phyloP scores from a whole-genome alignment of 2,113 vertebrate species.

The human region GRCh38 chr12:123750001-123750500 shows the following conservation, averaged over 20 bases:
- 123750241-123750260: no score
- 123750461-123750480: neutral
- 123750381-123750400: neutral
- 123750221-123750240: neutral
- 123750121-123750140: neutral
- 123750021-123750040: neutral
- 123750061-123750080: neutral
- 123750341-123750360: fast-evolving
- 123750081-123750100: neutral
- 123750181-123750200: no score
- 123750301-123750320: neutral
- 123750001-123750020: neutral
- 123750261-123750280: neutral
- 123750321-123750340: neutral
- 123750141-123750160: no score
- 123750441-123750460: fast-evolving
- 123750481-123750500: fast-evolving
- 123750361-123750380: neutral
- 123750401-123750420: neutral
- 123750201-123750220: neutral
- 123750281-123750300: neutral
- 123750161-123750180: fast-evolving
- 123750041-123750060: neutral
- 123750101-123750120: neutral
- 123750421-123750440: fast-evolving